These are phyloP conservation scores for Lithobates pipiens DNA, from an alignment of 2,797 vertebrate genomes.

Conservation along the genomic window DNA sequence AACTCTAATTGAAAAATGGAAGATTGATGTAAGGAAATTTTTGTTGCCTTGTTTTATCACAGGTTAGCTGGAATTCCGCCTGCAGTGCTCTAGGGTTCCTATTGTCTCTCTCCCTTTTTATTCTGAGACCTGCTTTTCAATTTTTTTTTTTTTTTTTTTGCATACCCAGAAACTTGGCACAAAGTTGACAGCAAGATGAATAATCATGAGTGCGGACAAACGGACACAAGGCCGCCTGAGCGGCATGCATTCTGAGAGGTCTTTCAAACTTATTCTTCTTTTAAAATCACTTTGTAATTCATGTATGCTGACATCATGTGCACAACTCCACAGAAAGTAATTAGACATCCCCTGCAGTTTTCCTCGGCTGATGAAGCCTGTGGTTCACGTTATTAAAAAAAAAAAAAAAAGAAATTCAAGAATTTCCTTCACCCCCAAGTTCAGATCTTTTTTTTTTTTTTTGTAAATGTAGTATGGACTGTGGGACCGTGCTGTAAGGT, in stretches of 20 bases:
- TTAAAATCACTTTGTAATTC: conserved; percentile 31
- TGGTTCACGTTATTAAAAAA: conserved; percentile 53
- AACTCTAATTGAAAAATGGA: conserved; percentile 61
- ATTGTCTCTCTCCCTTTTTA: conserved; percentile 55
- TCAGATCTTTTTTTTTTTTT: conserved; percentile 11
- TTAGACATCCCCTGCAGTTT: conserved; percentile 60
- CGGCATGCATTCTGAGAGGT: conserved; percentile 47
- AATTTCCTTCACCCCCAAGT: conserved; percentile 56
- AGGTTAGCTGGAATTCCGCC: conserved; percentile 40
- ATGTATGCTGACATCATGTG: conserved; percentile 62
- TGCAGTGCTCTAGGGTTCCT: conserved; percentile 41
- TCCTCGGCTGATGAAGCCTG: conserved; percentile 57
- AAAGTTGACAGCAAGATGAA: conserved; percentile 51
- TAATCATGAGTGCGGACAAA: conserved; percentile 49
- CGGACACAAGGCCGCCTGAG: conserved; percentile 47
- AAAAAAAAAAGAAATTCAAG: conserved; percentile 50
- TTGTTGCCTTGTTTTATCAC: conserved; percentile 34
- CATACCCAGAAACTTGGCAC: conserved; percentile 51
- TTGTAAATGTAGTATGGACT: neutral
- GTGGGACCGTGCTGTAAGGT: neutral
- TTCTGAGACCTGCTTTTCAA: conserved; percentile 43
- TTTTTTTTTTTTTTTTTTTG: conserved; percentile 62
- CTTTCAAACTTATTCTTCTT: conserved; percentile 50
- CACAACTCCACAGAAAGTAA: conserved; percentile 60
- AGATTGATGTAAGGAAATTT: conserved; percentile 45